Evolutionary conservation across 1,140 invertebrate species (phyloP).

Genomic region (Drosophila guanche): DNA sequence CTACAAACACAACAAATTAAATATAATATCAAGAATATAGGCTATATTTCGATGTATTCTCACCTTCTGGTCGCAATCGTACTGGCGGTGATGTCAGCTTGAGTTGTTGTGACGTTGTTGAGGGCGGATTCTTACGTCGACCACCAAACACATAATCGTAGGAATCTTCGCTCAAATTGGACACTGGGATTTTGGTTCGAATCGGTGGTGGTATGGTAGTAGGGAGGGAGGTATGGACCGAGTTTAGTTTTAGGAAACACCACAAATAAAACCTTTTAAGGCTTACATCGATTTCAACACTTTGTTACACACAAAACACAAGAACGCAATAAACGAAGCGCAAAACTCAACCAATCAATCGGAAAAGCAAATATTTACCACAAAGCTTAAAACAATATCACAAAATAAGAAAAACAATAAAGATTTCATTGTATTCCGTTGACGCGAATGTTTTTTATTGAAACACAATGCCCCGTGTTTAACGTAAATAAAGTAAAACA

Average conservation of each 20-base stretch:
- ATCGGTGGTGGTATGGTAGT: no score
- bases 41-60: neutral
- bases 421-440: no score
- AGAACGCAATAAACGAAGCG: conserved; percentile 19
- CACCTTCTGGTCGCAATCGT: conserved; percentile 82
- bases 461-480: no score
- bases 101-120: conserved; percentile 83
- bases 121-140: conserved; percentile 83
- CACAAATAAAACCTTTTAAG: conserved; percentile 10
- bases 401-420: conserved; percentile 22
- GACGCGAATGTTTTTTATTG: no score
- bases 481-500: no score
- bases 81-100: conserved; percentile 84
- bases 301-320: conserved; percentile 8
- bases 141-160: conserved; percentile 84
- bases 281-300: neutral
- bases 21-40: no score
- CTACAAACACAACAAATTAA: conserved; percentile 34
- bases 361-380: conserved; percentile 13
- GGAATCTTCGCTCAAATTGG: conserved; percentile 84
- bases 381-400: conserved; percentile 13
- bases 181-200: conserved; percentile 54
- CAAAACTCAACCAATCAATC: conserved; percentile 28
- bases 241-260: conserved; percentile 19
- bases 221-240: neutral